Percentiles rank a stretch among this genome's conserved stretches.
Evolutionary conservation across 2,888 invertebrate genomes (phyloP).

Genomic region (Muscina levida): DNA sequence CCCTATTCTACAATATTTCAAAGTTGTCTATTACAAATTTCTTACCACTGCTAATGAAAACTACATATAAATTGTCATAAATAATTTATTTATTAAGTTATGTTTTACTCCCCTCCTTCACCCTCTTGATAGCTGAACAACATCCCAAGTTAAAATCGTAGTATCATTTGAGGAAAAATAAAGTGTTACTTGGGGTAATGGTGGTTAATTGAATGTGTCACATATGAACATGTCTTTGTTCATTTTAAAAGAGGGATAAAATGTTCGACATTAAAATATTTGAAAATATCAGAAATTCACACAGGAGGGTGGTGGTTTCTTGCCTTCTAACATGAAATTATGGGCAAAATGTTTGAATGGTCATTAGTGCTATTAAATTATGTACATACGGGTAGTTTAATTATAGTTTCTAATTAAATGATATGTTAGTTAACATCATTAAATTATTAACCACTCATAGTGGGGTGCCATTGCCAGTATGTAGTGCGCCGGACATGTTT

Average conservation of each 20-base stretch:
- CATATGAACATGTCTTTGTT: not conserved
- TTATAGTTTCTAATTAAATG: constrained; percentile 33
- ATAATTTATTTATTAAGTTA: constrained; percentile 48
- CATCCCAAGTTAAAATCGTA: not conserved
- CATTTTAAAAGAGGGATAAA: not conserved
- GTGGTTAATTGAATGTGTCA: constrained; percentile 41
- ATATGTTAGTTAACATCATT: constrained; percentile 21
- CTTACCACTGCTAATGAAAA: constrained; percentile 40
- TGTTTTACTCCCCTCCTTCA: not conserved
- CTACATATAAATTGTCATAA: constrained; percentile 51
- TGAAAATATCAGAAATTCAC: too few relatives aligned
- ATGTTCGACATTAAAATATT: constrained; percentile 17
- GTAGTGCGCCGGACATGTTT: too few relatives aligned
- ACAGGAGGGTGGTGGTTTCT: constrained; percentile 1
- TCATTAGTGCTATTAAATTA: not conserved
- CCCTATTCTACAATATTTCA: too few relatives aligned
- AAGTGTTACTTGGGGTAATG: constrained; percentile 8
- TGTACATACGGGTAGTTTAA: constrained; percentile 23
- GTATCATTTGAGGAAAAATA: not conserved
- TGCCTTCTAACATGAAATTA: too few relatives aligned
- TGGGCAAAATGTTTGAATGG: not conserved
- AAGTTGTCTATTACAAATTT: constrained; percentile 27
- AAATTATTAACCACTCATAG: constrained; percentile 24
- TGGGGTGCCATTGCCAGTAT: not conserved
- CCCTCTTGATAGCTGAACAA: not conserved